A percentile compares a stretch with the other conserved stretches of the same genome.
These are phyloP conservation scores for Onychorhynchus coronatus DNA, from an alignment of 2,113 vertebrate genomes.

Conservation along the genomic window DNA sequence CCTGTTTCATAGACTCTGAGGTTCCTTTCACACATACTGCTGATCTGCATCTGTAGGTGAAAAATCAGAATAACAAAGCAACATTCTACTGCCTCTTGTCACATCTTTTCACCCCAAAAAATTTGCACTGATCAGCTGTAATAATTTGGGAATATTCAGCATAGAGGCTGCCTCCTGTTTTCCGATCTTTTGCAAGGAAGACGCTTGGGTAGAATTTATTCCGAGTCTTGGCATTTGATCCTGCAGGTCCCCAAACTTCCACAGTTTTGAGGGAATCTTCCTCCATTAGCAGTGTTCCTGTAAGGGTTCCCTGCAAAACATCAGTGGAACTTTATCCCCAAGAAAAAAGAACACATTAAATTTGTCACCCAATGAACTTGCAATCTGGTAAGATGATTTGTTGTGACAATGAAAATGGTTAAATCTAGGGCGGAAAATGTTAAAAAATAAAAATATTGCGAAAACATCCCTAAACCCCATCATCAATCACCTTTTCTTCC, in stretches of 20 bases:
- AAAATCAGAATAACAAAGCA: conserved; percentile 46
- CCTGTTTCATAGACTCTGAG: neutral
- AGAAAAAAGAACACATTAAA: neutral
- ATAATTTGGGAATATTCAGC: neutral
- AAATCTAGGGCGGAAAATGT: neutral
- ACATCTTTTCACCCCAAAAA: neutral
- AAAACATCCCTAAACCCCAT: neutral
- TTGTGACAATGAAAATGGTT: neutral
- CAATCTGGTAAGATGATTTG: neutral
- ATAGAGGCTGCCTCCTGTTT: neutral
- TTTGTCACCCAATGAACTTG: neutral
- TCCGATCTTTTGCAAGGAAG: neutral
- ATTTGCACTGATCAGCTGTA: conserved; percentile 1
- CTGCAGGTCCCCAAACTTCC: neutral
- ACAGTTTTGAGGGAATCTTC: neutral
- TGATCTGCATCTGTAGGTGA: neutral
- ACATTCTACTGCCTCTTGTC: neutral
- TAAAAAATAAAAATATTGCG: neutral
- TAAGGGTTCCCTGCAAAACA: neutral
- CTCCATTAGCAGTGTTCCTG: neutral
- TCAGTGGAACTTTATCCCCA: no score
- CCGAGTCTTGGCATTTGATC: neutral
- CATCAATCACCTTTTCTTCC: neutral
- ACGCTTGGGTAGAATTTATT: neutral
- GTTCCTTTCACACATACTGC: neutral